A percentile compares a stretch with the other conserved stretches of the same genome.
These are phyloP conservation scores for Trachemys scripta DNA, from an alignment of 2,113 vertebrate genomes.

Conservation along the genomic window DNA sequence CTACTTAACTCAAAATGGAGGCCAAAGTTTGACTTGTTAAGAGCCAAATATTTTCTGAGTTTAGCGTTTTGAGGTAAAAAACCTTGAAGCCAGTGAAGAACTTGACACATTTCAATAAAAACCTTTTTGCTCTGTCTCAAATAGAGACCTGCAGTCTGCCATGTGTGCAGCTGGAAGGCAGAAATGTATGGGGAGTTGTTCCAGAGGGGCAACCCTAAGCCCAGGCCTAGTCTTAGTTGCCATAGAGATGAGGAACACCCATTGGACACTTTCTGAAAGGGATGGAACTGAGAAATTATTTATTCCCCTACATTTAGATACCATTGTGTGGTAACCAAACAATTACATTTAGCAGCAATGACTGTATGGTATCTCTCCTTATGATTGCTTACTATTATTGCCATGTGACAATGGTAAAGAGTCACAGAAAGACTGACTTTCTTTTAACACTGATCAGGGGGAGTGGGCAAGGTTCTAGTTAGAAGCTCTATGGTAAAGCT, in stretches of 20 bases:
- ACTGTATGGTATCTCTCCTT: not conserved
- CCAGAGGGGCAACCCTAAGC: not conserved
- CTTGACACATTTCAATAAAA: not conserved
- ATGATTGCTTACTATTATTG: not conserved
- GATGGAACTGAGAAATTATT: not conserved
- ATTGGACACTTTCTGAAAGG: not conserved
- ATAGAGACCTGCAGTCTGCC: not conserved
- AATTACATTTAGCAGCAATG: not conserved
- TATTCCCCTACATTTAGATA: accelerated
- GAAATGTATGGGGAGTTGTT: not conserved
- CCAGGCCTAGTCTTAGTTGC: not conserved
- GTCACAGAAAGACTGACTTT: not conserved
- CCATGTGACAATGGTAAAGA: not conserved
- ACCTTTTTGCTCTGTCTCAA: not conserved
- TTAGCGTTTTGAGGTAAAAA: not conserved
- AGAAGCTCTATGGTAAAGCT: too few relatives aligned
- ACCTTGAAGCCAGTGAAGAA: not conserved
- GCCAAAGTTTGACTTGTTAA: not conserved
- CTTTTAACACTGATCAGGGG: not conserved
- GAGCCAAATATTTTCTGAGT: not conserved
- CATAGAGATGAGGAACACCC: not conserved
- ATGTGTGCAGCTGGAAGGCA: not conserved
- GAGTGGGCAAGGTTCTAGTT: too few relatives aligned
- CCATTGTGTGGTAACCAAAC: not conserved
- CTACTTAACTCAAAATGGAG: not conserved